Evolutionary conservation across 1,140 invertebrate species (phyloP).

Genomic region (Pseudobourletiella spinata): DNA sequence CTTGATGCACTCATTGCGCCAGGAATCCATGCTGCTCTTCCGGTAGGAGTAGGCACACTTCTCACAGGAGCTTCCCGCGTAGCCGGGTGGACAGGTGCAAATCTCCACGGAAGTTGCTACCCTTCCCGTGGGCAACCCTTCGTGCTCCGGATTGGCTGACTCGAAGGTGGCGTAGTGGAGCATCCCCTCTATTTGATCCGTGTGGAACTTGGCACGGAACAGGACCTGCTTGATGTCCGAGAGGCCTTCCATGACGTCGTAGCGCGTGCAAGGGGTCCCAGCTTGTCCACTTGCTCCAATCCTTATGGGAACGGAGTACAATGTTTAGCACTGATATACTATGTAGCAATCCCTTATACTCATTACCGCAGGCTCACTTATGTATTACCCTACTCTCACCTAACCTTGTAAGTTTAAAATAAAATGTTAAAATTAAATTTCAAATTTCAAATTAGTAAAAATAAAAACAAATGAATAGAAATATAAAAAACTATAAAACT

Average conservation of each 20-base stretch:
- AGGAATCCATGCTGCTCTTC: conserved; percentile 42
- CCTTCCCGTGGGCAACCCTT: background rate
- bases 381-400: too few species aligned
- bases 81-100: conserved; percentile 50
- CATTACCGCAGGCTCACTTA: too few species aligned
- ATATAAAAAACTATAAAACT: too few species aligned
- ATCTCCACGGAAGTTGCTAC: conserved; percentile 24
- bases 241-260: conserved; percentile 76
- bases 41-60: conserved; percentile 75
- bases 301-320: too few species aligned
- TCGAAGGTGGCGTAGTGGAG: conserved; percentile 16
- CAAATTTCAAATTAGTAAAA: too few species aligned
- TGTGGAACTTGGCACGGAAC: conserved; percentile 83
- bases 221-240: conserved; percentile 67
- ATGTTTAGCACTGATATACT: too few species aligned
- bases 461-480: too few species aligned
- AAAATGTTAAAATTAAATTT: too few species aligned
- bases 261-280: conserved; percentile 56
- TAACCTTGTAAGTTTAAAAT: too few species aligned
- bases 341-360: too few species aligned
- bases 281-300: background rate
- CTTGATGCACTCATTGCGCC: conserved; percentile 59
- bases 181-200: conserved; percentile 82
- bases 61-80: conserved; percentile 73
- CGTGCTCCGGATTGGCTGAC: background rate